Percentiles rank a stretch among this genome's conserved stretches.
Evolutionary conservation across 2,888 invertebrate genomes (phyloP).

Genomic region (Hemaris fuciformis): DNA sequence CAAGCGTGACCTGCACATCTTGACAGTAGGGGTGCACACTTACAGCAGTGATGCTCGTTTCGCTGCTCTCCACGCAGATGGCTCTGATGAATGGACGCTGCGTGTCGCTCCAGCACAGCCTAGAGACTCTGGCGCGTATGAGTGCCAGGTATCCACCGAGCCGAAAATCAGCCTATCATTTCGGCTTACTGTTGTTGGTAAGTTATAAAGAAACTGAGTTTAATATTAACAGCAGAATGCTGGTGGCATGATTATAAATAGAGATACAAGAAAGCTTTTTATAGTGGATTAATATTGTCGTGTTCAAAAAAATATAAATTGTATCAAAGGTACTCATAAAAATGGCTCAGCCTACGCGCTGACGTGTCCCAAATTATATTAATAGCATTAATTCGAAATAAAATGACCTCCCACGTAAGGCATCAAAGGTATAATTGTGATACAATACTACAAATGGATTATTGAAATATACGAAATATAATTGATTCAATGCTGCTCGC

Average conservation of each 20-base stretch:
- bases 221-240: no score
- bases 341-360: no score
- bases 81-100: constrained; percentile 85
- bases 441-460: neutral
- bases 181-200: constrained; percentile 88
- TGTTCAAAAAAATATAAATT: no score
- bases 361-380: no score
- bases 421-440: neutral
- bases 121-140: constrained; percentile 93
- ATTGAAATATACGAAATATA: neutral
- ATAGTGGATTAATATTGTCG: no score
- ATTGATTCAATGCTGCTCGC: neutral
- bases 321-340: no score
- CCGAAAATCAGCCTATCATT: constrained; percentile 91
- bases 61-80: constrained; percentile 83
- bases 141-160: constrained; percentile 95
- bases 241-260: no score
- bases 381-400: no score
- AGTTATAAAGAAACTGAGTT: constrained; percentile 53
- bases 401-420: neutral
- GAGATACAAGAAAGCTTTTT: no score
- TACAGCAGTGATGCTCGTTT: constrained; percentile 85
- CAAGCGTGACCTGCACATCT: constrained; percentile 88
- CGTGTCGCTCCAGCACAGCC: constrained; percentile 82
- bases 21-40: constrained; percentile 83